These are phyloP conservation scores for Lochmaea capreae DNA, from an alignment of 2,888 invertebrate genomes.

Conservation along the genomic window DNA sequence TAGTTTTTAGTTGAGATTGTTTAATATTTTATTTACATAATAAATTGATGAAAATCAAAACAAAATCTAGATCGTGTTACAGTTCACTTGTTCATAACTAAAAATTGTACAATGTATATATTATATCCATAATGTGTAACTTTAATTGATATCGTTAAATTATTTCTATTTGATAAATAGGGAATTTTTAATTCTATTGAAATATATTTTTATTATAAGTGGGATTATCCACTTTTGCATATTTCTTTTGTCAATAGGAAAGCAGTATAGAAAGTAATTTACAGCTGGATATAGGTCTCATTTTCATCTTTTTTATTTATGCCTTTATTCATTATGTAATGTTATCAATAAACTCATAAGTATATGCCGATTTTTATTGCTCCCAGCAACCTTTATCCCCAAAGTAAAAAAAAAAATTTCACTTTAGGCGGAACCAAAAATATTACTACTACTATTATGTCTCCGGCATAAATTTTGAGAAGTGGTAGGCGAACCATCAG, in stretches of 20 bases:
- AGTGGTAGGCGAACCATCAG: no score
- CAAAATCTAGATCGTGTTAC: slow-evolving; percentile 34
- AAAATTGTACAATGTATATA: slow-evolving; percentile 52
- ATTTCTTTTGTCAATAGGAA: slow-evolving; percentile 34
- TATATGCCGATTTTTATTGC: slow-evolving; percentile 7
- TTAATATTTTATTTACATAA: slow-evolving; percentile 29
- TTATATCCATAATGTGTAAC: slow-evolving; percentile 38
- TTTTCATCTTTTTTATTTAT: slow-evolving; percentile 44
- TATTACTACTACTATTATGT: no score
- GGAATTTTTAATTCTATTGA: slow-evolving; percentile 37
- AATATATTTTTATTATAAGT: slow-evolving; percentile 48
- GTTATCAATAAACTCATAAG: slow-evolving; percentile 47
- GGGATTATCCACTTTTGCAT: slow-evolving; percentile 40
- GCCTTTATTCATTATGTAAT: slow-evolving; percentile 51
- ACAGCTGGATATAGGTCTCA: slow-evolving; percentile 42
- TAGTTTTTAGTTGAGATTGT: slow-evolving; percentile 46
- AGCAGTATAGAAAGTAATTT: slow-evolving; percentile 33
- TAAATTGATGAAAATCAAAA: slow-evolving; percentile 22
- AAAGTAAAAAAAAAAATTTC: no score
- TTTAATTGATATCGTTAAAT: slow-evolving; percentile 49
- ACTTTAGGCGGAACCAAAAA: no score
- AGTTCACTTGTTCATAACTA: slow-evolving; percentile 49
- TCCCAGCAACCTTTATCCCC: not conserved
- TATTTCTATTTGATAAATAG: slow-evolving; percentile 48
- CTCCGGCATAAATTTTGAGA: no score